A percentile compares a stretch with the other conserved stretches of the same genome.
These are phyloP conservation scores for Oasisia sp. DNA, from an alignment of 2,888 invertebrate species.

Conservation along the genomic window DNA sequence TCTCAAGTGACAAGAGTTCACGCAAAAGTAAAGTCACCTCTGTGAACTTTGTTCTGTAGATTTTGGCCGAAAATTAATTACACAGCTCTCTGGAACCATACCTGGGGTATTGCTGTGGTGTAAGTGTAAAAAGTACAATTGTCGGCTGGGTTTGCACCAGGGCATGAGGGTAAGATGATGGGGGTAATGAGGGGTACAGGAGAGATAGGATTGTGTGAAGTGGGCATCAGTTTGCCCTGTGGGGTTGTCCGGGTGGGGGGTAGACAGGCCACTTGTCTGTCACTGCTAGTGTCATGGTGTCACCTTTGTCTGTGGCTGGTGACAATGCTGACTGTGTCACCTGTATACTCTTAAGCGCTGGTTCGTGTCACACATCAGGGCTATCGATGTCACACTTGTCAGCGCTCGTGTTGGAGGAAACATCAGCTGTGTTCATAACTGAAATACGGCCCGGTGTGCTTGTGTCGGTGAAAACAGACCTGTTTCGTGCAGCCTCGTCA, in stretches of 20 bases:
- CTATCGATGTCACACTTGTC: not conserved
- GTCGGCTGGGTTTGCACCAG: not conserved
- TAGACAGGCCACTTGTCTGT: not conserved
- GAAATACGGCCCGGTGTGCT: not conserved
- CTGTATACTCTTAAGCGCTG: not conserved
- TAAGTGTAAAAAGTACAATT: slow-evolving; percentile 5
- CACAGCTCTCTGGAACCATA: not conserved
- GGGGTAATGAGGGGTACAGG: not conserved
- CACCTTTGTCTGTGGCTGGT: not conserved
- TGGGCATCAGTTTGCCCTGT: not conserved
- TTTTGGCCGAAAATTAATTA: not conserved
- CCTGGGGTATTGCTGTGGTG: not conserved
- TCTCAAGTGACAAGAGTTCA: not conserved
- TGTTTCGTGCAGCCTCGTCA: not conserved
- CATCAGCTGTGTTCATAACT: not conserved
- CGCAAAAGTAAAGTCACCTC: not conserved
- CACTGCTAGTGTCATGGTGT: not conserved
- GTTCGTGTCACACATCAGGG: not conserved
- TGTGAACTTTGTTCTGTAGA: not conserved
- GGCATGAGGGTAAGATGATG: not conserved
- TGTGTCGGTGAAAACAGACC: not conserved
- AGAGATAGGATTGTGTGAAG: not conserved
- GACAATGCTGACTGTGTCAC: not conserved
- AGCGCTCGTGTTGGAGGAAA: not conserved
- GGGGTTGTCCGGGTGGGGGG: not conserved